Base-by-base conservation (phyloP, 2,888 invertebrate species). In the Hypselothyrea guttata region DNA sequence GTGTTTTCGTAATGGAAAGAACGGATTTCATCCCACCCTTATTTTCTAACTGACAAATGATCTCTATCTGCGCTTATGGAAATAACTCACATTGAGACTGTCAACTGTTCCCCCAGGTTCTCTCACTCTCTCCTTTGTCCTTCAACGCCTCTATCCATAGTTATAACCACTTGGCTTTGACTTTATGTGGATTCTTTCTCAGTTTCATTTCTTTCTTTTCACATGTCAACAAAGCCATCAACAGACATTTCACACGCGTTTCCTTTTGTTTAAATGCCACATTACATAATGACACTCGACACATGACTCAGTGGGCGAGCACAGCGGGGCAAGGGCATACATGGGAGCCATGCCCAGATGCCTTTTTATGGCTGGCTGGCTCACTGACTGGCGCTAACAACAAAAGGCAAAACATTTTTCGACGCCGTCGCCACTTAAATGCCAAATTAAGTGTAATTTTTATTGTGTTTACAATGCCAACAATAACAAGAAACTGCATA, bases 401-500 rank as follows among this genome's bases (percentile, higher is more conserved):
- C 22, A 22, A 22, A 22, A 68, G 48, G 71, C 68, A 31, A 68
- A 63, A 53, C 65, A 76, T 74, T 77, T 48, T 44, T 49, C 33
- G 46, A 45, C 61, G 59, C 58, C 41, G 77, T 70, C 73, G 75
- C 83, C 84, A 83, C 78, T 79, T 83, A 84, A 79, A 84, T 77
- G 69, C 77, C 72, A 81, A 79, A 84, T 79, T 79, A 79, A 81
- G 84, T 84, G 77, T 79, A 81, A 79, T 79, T 79, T 79, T 84
- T 84, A 84, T 84, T 79, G 74, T 75, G 70, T 79, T 78, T 71
- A 75, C 68, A 75, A 63, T 62, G 62, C 70, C 61, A 22, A 46
- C 56, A 59, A 42, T 35, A 55, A 16, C 55, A 45, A 38, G 33
- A 67, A 27, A 22, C 22, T 22, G 22, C 22, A n/a, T n/a, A n/a